A percentile compares a stretch with the other conserved stretches of the same genome.
Conservation (phyloP, 2,797 vertebrate species). For the Etheostoma perlongum region DNA sequence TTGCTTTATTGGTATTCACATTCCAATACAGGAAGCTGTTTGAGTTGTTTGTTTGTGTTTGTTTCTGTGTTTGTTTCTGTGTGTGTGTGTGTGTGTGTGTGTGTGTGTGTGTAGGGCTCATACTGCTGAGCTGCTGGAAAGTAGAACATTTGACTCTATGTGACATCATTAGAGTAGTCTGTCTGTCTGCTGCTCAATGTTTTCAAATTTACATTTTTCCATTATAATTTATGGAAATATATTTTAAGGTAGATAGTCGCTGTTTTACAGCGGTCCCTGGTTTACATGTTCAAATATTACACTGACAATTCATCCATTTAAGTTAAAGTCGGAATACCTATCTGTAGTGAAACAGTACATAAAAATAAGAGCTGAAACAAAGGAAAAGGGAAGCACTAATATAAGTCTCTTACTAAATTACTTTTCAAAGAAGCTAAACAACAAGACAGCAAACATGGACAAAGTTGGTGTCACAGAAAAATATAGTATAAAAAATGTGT, state of each 20-base stretch:
- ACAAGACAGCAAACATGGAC: neutral
- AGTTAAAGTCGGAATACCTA: neutral
- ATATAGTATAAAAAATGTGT: neutral
- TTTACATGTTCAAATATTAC: neutral
- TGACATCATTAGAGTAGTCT: slow-evolving; percentile 6
- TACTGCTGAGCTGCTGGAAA: neutral
- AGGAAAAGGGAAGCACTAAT: neutral
- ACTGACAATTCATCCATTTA: neutral
- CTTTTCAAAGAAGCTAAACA: neutral
- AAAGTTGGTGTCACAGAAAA: neutral
- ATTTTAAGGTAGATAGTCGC: neutral
- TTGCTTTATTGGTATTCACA: no score
- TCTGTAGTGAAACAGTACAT: neutral
- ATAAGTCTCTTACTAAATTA: neutral
- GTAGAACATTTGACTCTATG: neutral
- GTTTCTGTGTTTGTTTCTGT: no score
- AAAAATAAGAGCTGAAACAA: neutral
- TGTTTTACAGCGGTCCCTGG: neutral
- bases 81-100: no score
- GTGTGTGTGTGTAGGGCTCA: neutral
- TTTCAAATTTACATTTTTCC: neutral
- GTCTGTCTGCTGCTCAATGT: neutral
- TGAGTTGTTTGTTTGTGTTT: no score
- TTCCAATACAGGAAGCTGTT: no score
- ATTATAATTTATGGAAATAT: neutral